Conservation (phyloP, 2,797 vertebrate genomes). For the Danio albolineatus region DNA sequence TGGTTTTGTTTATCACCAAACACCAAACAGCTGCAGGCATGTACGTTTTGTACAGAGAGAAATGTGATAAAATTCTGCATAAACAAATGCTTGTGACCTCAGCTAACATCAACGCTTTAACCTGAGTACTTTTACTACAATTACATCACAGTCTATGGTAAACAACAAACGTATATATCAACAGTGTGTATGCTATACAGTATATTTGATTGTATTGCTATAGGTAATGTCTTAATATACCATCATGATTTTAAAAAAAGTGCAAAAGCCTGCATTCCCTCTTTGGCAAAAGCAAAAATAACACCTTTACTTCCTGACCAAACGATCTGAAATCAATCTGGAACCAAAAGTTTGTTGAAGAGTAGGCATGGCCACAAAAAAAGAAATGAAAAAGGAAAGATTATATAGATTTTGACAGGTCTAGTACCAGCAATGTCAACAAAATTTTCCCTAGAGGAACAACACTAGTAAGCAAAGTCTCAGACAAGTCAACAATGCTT, state of each 20-base stretch:
- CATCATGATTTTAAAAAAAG: no score
- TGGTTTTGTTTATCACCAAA: conserved; percentile 25
- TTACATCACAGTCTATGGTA: conserved; percentile 7
- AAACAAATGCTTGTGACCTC: conserved; percentile 14
- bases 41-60: background rate
- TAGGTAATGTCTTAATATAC: background rate
- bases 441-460: background rate
- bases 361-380: no score
- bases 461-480: conserved; percentile 8
- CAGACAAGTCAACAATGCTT: background rate
- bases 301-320: background rate
- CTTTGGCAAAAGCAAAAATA: background rate
- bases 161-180: background rate
- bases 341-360: no score
- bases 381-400: no score
- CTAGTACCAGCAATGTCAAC: background rate
- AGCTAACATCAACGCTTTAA: conserved; percentile 30
- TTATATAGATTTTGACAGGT: no score
- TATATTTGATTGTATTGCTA: background rate
- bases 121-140: conserved; percentile 26
- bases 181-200: background rate
- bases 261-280: background rate
- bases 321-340: background rate
- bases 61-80: conserved; percentile 1
- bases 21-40: conserved; percentile 33